These are phyloP conservation scores for Peromyscus californicus DNA, from an alignment of 2,113 vertebrate species.

Conservation along the genomic window DNA sequence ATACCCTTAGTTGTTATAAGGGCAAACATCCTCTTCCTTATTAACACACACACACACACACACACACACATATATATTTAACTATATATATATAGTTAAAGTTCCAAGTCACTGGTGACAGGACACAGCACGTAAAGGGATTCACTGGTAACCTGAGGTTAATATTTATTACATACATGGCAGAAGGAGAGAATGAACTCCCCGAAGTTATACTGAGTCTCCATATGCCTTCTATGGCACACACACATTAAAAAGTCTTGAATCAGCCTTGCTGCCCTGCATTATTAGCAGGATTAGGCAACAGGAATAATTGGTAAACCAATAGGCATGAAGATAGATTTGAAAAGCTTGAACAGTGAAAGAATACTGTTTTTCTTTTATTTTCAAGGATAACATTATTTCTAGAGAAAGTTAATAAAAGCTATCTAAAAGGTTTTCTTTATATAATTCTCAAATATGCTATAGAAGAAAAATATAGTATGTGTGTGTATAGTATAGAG, in stretches of 20 bases:
- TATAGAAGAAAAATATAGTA: neutral
- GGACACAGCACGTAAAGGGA: too few relatives aligned
- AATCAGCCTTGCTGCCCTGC: neutral
- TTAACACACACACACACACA: too few relatives aligned
- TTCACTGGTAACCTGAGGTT: neutral
- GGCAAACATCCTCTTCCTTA: neutral
- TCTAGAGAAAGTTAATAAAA: neutral
- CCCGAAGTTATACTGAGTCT: neutral
- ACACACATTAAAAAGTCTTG: neutral
- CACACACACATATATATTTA: too few relatives aligned
- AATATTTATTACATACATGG: too few relatives aligned
- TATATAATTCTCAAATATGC: neutral
- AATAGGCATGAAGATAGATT: neutral
- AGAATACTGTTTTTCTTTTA: too few relatives aligned
- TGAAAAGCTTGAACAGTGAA: neutral
- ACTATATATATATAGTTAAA: neutral
- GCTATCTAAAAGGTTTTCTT: neutral
- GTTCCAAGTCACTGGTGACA: neutral
- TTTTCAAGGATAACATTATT: neutral
- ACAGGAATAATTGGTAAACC: neutral
- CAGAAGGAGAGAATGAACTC: neutral
- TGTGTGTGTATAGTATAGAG: neutral
- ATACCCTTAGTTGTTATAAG: neutral
- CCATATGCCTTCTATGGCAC: neutral
- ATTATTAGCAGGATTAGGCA: slow-evolving; percentile 15